These are phyloP conservation scores for Acleris cristana DNA, from an alignment of 2,888 invertebrate genomes.

Conservation along the genomic window DNA sequence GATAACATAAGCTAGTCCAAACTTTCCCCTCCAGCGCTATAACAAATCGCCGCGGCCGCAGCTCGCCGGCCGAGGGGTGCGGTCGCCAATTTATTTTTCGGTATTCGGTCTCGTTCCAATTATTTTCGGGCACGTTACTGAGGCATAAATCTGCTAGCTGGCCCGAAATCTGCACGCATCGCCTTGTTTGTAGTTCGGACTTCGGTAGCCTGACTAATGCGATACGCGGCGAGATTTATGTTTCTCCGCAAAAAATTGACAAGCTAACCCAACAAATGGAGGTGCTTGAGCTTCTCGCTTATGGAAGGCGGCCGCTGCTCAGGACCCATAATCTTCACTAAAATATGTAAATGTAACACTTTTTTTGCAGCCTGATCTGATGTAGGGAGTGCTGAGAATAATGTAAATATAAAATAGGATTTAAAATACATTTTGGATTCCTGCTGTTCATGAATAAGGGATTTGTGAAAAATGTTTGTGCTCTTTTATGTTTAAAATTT, in stretches of 20 bases:
- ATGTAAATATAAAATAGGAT: slow-evolving; percentile 6
- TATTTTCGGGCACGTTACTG: slow-evolving; percentile 78
- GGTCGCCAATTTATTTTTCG: slow-evolving; percentile 77
- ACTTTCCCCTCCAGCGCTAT: slow-evolving; percentile 57
- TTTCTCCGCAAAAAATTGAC: slow-evolving; percentile 42
- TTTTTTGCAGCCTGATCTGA: slow-evolving; percentile 23
- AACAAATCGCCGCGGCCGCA: slow-evolving; percentile 69
- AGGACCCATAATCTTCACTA: slow-evolving; percentile 28
- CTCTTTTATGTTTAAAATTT: not conserved
- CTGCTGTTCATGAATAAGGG: not conserved
- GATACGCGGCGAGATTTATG: slow-evolving; percentile 61
- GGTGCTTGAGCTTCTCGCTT: slow-evolving; percentile 19
- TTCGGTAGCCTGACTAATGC: slow-evolving; percentile 57
- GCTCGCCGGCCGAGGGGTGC: slow-evolving; percentile 55
- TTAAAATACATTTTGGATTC: slow-evolving; percentile 3
- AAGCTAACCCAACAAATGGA: slow-evolving; percentile 32
- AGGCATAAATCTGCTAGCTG: slow-evolving; percentile 63
- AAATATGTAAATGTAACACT: slow-evolving; percentile 30
- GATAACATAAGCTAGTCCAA: slow-evolving; percentile 3
- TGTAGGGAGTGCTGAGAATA: not conserved
- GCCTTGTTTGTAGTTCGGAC: slow-evolving; percentile 39
- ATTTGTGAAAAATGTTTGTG: not conserved
- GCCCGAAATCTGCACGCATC: slow-evolving; percentile 56
- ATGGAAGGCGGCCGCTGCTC: slow-evolving; percentile 14
- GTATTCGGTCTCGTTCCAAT: slow-evolving; percentile 79